A percentile compares a stretch with the other conserved stretches of the same genome.
phyloP scores from a whole-genome alignment of 1,140 invertebrate species.

The Parapsyche elsis region DNA sequence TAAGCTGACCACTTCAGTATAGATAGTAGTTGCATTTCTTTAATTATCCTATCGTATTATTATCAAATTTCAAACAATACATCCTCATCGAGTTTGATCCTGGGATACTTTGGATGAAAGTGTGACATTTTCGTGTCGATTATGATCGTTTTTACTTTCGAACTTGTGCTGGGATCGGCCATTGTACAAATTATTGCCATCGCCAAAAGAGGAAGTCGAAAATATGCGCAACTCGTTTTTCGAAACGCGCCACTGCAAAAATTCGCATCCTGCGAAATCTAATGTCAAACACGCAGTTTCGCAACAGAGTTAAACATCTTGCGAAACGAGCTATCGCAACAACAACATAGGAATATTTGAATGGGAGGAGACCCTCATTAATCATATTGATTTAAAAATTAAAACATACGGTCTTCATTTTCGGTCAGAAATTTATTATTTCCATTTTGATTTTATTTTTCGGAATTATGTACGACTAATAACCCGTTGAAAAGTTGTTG shows the following conservation, averaged over 20 bases:
- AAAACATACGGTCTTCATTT: not conserved
- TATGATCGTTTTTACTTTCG: conserved; percentile 51
- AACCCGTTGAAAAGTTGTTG: too few relatives aligned
- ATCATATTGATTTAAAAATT: not conserved
- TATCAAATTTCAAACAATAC: too few relatives aligned
- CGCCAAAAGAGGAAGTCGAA: conserved; percentile 1
- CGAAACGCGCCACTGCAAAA: conserved; percentile 33
- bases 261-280: conserved; percentile 33
- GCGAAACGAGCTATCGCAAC: conserved; percentile 6
- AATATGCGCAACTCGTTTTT: conserved; percentile 10
- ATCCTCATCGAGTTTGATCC: too few relatives aligned
- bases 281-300: conserved; percentile 14
- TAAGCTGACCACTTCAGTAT: too few relatives aligned
- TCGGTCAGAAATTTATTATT: not conserved
- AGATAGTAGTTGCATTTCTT: too few relatives aligned
- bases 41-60: too few relatives aligned
- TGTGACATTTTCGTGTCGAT: too few relatives aligned
- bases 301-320: not conserved
- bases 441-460: too few relatives aligned
- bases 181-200: not conserved
- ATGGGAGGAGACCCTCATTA: not conserved
- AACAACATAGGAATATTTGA: not conserved
- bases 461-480: too few relatives aligned
- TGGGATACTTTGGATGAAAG: too few relatives aligned
- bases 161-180: not conserved